Evolutionary conservation across 2,797 vertebrate species (phyloP).

Genomic region (Tenualosa thibaudeaui): DNA sequence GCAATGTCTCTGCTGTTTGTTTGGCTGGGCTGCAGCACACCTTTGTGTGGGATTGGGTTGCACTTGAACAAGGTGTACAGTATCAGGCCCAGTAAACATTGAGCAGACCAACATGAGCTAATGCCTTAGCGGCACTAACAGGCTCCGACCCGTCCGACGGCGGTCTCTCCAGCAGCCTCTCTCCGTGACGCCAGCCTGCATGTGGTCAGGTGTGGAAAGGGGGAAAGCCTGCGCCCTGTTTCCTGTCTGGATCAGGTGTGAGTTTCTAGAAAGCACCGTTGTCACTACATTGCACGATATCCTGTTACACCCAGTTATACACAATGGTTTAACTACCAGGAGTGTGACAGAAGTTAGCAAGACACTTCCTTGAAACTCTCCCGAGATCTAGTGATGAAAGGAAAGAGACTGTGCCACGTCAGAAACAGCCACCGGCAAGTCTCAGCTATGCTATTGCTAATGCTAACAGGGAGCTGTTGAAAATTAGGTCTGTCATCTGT

Average conservation of each 20-base stretch:
- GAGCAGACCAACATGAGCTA: neutral
- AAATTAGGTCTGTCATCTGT: neutral
- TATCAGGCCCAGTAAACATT: neutral
- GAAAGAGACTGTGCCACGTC: neutral
- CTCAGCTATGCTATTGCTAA: neutral
- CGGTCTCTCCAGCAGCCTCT: neutral
- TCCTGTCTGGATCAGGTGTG: too few relatives aligned
- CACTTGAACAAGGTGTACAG: neutral
- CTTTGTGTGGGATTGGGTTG: neutral
- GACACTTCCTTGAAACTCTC: too few relatives aligned
- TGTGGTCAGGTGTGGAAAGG: too few relatives aligned
- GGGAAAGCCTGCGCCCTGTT: too few relatives aligned
- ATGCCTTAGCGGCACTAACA: neutral
- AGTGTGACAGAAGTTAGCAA: too few relatives aligned
- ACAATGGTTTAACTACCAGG: too few relatives aligned
- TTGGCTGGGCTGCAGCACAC: neutral
- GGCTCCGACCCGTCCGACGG: neutral
- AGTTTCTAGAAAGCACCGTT: too few relatives aligned
- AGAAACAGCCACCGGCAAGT: neutral
- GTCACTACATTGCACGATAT: too few relatives aligned
- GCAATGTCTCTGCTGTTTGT: constrained; percentile 12
- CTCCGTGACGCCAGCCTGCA: too few relatives aligned
- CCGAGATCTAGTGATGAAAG: neutral
- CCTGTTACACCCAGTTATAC: too few relatives aligned
- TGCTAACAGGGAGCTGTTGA: neutral